phyloP scores from a whole-genome alignment of 1,140 invertebrate species.

The Aphelenchoides besseyi region DNA sequence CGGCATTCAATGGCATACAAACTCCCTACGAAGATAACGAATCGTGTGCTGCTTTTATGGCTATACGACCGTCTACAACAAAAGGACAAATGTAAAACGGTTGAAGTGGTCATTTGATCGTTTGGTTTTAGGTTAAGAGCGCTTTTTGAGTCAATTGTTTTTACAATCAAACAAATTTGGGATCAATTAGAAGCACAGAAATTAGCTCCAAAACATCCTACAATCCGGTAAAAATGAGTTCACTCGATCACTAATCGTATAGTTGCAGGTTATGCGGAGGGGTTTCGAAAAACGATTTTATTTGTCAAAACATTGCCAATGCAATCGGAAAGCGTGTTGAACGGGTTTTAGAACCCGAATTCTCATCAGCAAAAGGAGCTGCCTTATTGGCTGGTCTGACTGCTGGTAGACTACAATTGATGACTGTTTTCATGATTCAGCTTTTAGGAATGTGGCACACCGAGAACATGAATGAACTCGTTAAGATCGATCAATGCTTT shows the following conservation, averaged over 20 bases:
- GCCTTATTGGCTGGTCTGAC: slow-evolving; percentile 57
- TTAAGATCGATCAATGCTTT: neutral
- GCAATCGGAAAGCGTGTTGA: slow-evolving; percentile 74
- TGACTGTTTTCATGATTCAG: neutral
- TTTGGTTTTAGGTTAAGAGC: slow-evolving; percentile 68
- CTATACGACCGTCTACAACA: slow-evolving; percentile 75
- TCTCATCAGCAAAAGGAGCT: slow-evolving; percentile 51
- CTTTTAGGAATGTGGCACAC: slow-evolving; percentile 10
- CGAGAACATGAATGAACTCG: neutral
- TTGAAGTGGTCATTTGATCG: neutral
- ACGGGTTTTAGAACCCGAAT: slow-evolving; percentile 65
- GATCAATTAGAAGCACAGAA: slow-evolving; percentile 70
- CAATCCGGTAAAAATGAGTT: slow-evolving; percentile 26
- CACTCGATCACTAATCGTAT: slow-evolving; percentile 22
- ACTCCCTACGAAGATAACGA: slow-evolving; percentile 80
- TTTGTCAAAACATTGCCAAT: slow-evolving; percentile 81
- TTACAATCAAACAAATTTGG: slow-evolving; percentile 76
- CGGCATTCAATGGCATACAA: slow-evolving; percentile 83
- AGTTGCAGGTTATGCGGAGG: slow-evolving; percentile 80
- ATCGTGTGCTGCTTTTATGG: slow-evolving; percentile 74
- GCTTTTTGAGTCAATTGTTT: slow-evolving; percentile 81
- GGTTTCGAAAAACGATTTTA: slow-evolving; percentile 82
- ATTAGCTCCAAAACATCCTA: neutral
- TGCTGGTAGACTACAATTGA: slow-evolving; percentile 28
- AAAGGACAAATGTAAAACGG: slow-evolving; percentile 71